Evolutionary conservation across 1,140 invertebrate genomes (phyloP), one percentile per base, ranked within the genome.

Genomic region (Zaprionus ornatus): DNA sequence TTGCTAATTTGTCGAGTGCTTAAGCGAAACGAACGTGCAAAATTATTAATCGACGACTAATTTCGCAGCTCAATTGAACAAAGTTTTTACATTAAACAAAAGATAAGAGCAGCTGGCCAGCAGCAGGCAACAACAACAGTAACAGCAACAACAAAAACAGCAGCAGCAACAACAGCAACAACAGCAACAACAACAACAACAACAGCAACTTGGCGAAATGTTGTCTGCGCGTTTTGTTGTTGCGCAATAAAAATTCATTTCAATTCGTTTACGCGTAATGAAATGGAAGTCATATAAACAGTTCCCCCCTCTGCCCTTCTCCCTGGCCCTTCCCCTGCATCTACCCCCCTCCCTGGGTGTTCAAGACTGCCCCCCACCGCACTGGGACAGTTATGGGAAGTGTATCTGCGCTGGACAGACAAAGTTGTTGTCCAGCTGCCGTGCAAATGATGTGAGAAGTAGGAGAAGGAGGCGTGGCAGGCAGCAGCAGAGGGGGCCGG

Each of bases 161-260:
- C 74, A 77, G 72, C 61, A 62, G 32, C 27, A 65, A 15, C 62
- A 60, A 40, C 62, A 64, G 4, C 62, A 59, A 12, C 61, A 65
- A 17, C 55, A 54, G 1, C 7, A 35, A 54, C 29, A 70, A 15
- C 42, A 60, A 54, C 32, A 66, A 25, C 56, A 42, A 7, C 21
- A 40, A 19, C 32, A 71, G 13, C 42, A 61, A 48, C 40, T 21
- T 19, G 19, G 4, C 64, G 29, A 71, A 64, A 55, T 52, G 65
- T 48, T 75, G 59, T 74, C 56, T 65, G 68, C 27, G 50, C 68
- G 37, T 50, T 77, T 68, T 74, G 64, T 74, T 80, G 74, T 90
- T 90, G 83, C 63, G 82, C 74, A 83, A 91, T 91, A 90, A 91
- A 90, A 87, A 91, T 87, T 91, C 80, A 91, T 91, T 90, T 90